Evolutionary conservation across 2,113 vertebrate genomes (phyloP), one percentile per base, ranked within the genome.

Genomic region (Proterorhinus semilunaris): DNA sequence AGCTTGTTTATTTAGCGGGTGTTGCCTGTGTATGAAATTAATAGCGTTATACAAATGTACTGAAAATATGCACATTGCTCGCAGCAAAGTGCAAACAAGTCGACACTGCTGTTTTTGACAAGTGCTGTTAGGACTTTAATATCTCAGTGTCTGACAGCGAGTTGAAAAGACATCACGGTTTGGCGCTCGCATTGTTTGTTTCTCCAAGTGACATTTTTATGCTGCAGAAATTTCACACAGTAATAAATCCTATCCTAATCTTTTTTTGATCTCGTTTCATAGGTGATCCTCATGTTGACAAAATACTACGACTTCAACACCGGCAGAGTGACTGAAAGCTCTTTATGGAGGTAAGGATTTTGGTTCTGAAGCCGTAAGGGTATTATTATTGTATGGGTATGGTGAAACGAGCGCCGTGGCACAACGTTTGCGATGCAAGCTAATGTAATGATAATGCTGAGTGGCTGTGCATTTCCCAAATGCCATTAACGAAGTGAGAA

Each of bases 201-300:
- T 73, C 3, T 4, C 45, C 16, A 13, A 62, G 62, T 71, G 65
- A 72, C 75, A 65, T 36, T 58, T 80, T 42, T 68, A 16, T 52
- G 58, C 49, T 65, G 62, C 42, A 27, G 12, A 43, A 36, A 66
- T 84, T 89, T 76, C 63, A 44, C 69, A 62, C 10, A 27, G 62
- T 72, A 21, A 64, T 13, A 8, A 15, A 6, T 16, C 48, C 61
- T 21, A 75, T 65, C 11, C 42, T n/a, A 66, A 83, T 79, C 43
- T 75, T 58, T 85, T 72, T 85, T 72, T 86, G 54, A 80, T 87
- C 27, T 89, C 92, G 88, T 91, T 62, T 92, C 89, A 74, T 77
- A 98, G 96, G 96, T 98, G 91, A 98, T 98, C 89, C 94, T 98
- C 86, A 98, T 98, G 93, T 89, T 98, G 94, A 98, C 96, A 67